Evolutionary conservation across 2,113 vertebrate genomes (phyloP), one percentile per base, ranked within the genome.

Genomic region (Pungitius pungitius): DNA sequence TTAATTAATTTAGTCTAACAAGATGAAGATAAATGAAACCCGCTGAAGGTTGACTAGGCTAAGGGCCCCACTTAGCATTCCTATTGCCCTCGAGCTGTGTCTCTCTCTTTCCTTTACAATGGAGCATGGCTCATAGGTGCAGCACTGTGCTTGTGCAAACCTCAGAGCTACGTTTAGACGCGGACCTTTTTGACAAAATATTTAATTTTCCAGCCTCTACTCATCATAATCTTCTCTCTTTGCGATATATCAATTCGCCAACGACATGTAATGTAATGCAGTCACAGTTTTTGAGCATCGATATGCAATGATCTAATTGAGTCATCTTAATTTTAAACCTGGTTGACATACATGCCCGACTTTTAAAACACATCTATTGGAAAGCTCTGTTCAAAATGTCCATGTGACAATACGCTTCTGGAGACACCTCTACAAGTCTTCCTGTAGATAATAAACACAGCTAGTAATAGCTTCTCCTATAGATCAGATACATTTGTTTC

Each of bases 1-100:
- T 96, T 98, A 98, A 98, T 99, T 99, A 97, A 97, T 97, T 97
- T 98, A 96, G 93, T 94, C 93, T 96, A 97, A 98, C 95, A 96
- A 96, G 96, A 97, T 97, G 96, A 98, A 98, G 95, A 97, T 96
- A 97, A 97, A 98, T 97, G 95, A 96, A 97, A 95, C 94, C 95
- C 95, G 93, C 92, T 94, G 93, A 93, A 94, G 93, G 92, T 82
- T 96, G 95, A 96, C 94, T 94, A 94, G 95, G 91, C 92, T 94
- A 95, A 94, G 93, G 92, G 92, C 93, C 93, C 94, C 95, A 95
- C 95, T 97, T 97, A 96, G 94, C 94, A 87, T 94, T 94, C 62
- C 85, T 88, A 64, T 85, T 88, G 80, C 84, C 87, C 84, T 90
- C 86, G 6, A 89, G 77, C 88, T 82, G 75, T 76, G 66, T 83